Evolutionary conservation across 2,888 invertebrate species (phyloP).

Genomic region (Nebria brevicollis): DNA sequence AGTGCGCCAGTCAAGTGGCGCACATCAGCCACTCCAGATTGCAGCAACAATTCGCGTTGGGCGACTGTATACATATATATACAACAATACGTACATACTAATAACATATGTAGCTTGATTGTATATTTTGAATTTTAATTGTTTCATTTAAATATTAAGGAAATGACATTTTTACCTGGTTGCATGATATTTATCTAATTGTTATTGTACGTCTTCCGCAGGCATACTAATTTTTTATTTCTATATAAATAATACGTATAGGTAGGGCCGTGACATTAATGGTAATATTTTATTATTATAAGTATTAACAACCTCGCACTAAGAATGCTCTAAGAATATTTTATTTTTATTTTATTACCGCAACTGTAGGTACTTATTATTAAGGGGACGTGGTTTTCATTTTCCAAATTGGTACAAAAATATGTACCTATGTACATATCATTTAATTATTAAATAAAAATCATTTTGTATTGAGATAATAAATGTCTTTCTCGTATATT

Average conservation of each 20-base stretch:
- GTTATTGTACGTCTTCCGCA: constrained; percentile 34
- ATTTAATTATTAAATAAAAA: too few species aligned
- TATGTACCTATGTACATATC: too few species aligned
- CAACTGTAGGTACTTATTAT: too few species aligned
- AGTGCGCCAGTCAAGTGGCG: constrained; percentile 26
- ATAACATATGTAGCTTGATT: constrained; percentile 47
- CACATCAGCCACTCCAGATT: background rate
- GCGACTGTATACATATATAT: constrained; percentile 16
- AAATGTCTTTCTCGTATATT: background rate
- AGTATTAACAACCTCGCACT: background rate
- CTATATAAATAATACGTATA: constrained; percentile 38
- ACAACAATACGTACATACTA: constrained; percentile 46
- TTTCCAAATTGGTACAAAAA: too few species aligned
- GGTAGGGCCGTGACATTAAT: constrained; percentile 42
- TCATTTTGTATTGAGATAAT: background rate
- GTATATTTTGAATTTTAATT: constrained; percentile 48
- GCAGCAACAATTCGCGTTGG: background rate
- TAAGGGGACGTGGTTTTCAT: too few species aligned
- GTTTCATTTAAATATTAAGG: constrained; percentile 47
- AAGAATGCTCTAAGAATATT: background rate
- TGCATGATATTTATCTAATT: constrained; percentile 47
- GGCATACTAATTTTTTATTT: constrained; percentile 39
- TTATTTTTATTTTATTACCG: background rate
- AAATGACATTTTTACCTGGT: constrained; percentile 46
- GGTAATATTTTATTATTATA: constrained; percentile 36